Conservation (phyloP, 2,888 invertebrate genomes). For the Meiosimyza decipiens region DNA sequence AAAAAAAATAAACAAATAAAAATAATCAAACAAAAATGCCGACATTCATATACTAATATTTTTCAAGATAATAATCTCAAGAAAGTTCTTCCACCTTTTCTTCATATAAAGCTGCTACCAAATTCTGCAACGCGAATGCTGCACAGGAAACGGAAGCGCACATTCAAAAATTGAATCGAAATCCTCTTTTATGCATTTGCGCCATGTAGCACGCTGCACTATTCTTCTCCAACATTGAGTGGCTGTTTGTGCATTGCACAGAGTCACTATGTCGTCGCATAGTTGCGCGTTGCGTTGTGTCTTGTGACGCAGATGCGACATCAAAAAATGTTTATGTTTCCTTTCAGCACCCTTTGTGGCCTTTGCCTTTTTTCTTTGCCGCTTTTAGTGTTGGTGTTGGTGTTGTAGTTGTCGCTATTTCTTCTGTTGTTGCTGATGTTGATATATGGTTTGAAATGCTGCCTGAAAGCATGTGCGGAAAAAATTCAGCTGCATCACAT, state of each 20-base stretch:
- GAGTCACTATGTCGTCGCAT: not conserved
- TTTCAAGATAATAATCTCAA: not conserved
- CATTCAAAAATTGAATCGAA: slow-evolving; percentile 32
- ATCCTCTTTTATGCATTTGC: slow-evolving; percentile 16
- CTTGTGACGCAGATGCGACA: slow-evolving; percentile 13
- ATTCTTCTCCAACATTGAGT: not conserved
- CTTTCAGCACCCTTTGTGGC: slow-evolving; percentile 13
- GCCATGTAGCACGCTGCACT: not conserved
- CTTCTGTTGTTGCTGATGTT: no score
- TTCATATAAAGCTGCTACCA: slow-evolving; percentile 39
- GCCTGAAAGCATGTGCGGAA: no score
- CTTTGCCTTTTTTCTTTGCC: slow-evolving; percentile 5
- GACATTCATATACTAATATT: slow-evolving; percentile 13
- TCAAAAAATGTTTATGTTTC: slow-evolving; percentile 16
- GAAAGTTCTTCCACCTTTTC: not conserved
- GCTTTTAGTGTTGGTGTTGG: not conserved
- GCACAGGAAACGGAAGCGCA: slow-evolving; percentile 26
- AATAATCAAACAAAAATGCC: slow-evolving; percentile 20
- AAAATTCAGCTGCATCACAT: no score
- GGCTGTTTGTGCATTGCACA: not conserved
- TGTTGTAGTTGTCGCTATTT: not conserved
- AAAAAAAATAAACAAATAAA: no score
- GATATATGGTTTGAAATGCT: no score
- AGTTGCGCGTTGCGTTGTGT: slow-evolving; percentile 19
- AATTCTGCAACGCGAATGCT: slow-evolving; percentile 47